Percentiles rank a stretch among this genome's conserved stretches.
These are phyloP conservation scores for Trachelus iudaicus DNA, from an alignment of 2,888 invertebrate genomes.

Conservation along the genomic window DNA sequence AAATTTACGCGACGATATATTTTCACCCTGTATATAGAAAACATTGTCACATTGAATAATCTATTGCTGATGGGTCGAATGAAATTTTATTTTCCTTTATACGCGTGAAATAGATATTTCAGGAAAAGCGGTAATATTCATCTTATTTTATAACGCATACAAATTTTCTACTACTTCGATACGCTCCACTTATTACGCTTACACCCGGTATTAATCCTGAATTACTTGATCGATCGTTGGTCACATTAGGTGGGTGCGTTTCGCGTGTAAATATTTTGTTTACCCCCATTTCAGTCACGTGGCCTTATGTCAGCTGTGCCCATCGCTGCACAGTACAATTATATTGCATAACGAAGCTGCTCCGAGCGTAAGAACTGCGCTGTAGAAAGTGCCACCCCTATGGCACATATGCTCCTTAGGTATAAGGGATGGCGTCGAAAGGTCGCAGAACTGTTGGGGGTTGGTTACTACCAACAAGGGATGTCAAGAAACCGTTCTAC, in stretches of 20 bases:
- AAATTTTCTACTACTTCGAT: not conserved
- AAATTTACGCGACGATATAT: not conserved
- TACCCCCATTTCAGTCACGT: not conserved
- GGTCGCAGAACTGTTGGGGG: not conserved
- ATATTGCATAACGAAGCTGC: not conserved
- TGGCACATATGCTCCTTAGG: not conserved
- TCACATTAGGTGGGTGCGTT: not conserved
- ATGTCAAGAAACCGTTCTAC: slow-evolving; percentile 21
- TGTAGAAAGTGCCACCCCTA: not conserved
- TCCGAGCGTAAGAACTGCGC: not conserved
- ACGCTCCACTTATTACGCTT: no score
- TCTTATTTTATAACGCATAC: not conserved
- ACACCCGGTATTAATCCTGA: not conserved
- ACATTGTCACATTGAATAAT: not conserved
- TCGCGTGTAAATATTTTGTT: not conserved
- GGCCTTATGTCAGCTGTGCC: not conserved
- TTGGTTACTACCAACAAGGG: not conserved
- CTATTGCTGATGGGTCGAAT: not conserved
- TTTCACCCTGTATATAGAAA: not conserved
- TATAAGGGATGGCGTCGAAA: not conserved
- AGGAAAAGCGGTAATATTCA: not conserved
- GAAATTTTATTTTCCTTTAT: not conserved
- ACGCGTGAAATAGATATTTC: not conserved
- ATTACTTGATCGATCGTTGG: not conserved
- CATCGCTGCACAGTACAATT: not conserved